These are phyloP conservation scores for Athene cunicularia DNA, from an alignment of 2,113 vertebrate species.

Conservation along the genomic window DNA sequence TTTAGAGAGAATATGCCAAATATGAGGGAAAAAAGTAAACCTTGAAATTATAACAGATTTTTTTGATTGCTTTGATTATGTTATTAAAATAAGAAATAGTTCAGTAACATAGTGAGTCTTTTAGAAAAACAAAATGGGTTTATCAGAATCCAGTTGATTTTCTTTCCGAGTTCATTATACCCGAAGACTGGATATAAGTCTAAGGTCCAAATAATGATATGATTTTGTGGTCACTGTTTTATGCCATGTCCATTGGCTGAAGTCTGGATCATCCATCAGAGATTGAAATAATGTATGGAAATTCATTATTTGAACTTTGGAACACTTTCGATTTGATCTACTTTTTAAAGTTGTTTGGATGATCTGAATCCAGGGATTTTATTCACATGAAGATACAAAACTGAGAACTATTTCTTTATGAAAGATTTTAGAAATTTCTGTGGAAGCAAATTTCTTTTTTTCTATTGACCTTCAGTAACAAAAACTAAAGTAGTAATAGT, in stretches of 20 bases:
- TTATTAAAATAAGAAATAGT: neutral
- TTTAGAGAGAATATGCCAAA: neutral
- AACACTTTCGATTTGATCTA: neutral
- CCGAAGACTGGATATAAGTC: neutral
- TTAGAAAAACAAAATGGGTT: neutral
- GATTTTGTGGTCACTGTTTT: neutral
- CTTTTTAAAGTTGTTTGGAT: neutral
- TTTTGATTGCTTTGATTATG: neutral
- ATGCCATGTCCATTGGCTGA: accelerated
- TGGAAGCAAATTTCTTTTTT: neutral
- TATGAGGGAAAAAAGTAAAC: neutral
- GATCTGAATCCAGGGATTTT: accelerated
- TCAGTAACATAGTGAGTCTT: neutral
- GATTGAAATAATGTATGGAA: neutral
- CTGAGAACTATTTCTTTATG: neutral
- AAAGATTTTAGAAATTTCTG: neutral
- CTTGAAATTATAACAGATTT: neutral
- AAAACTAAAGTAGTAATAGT: neutral
- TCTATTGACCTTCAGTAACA: neutral
- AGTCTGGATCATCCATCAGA: neutral
- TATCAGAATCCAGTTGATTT: neutral
- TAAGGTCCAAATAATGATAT: neutral
- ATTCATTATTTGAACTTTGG: neutral
- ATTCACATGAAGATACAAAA: neutral
- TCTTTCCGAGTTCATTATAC: neutral